Evolutionary conservation across 1,140 invertebrate genomes (phyloP).

Genomic region (Cryptotermes secundus): DNA sequence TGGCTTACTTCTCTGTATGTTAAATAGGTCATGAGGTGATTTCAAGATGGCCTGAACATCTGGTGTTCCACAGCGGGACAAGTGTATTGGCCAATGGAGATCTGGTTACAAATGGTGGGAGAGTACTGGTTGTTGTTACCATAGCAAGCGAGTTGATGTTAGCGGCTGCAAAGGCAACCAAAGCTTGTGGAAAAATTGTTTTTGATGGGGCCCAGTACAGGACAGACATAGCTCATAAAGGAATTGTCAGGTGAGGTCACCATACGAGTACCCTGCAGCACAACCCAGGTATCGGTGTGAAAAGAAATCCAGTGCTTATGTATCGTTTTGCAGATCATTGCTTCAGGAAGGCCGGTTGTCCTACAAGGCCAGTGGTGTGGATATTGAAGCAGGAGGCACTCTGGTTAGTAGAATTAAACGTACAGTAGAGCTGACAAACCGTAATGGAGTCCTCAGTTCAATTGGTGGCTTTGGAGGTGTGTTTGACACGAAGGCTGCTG

Average conservation of each 20-base stretch:
- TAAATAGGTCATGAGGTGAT: constrained; percentile 55
- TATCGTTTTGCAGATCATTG: constrained; percentile 41
- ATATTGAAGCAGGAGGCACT: constrained; percentile 87
- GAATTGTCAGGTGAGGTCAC: constrained; percentile 69
- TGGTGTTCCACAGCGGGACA: constrained; percentile 74
- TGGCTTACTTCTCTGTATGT: not conserved
- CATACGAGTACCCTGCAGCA: not conserved
- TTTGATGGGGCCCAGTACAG: constrained; percentile 86
- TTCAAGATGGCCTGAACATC: constrained; percentile 46
- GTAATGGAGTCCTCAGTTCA: constrained; percentile 70
- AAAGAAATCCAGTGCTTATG: too few species aligned
- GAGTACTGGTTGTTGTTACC: constrained; percentile 82
- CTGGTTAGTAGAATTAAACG: constrained; percentile 84
- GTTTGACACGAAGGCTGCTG: constrained; percentile 72
- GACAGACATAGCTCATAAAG: constrained; percentile 87
- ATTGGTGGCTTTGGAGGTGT: constrained; percentile 93
- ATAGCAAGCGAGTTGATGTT: constrained; percentile 63
- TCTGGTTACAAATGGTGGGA: constrained; percentile 85
- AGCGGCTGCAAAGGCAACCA: constrained; percentile 71
- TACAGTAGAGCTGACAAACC: constrained; percentile 64
- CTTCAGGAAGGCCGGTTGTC: constrained; percentile 62
- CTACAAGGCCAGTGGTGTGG: constrained; percentile 90
- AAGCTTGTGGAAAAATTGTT: constrained; percentile 64
- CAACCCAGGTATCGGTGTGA: too few species aligned
- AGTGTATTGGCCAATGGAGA: constrained; percentile 56